Percentiles rank a stretch among this genome's conserved stretches.
phyloP scores from a whole-genome alignment of 2,113 vertebrate species.

The Notarius quadriscutis region DNA sequence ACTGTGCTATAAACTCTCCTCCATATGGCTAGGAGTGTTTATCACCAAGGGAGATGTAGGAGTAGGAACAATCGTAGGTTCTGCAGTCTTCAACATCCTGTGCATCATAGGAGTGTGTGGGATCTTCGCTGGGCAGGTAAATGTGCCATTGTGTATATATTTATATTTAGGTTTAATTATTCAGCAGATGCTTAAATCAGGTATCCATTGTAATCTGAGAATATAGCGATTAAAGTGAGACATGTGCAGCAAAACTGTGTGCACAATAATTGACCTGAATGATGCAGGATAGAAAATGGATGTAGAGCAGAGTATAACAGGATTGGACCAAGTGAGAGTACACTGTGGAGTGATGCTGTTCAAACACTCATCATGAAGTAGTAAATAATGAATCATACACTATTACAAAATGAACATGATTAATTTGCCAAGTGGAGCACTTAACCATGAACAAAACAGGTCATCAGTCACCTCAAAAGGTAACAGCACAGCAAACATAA shows the following conservation, averaged over 20 bases:
- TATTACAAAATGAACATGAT: not conserved
- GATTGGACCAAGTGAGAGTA: not conserved
- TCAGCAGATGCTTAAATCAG: not conserved
- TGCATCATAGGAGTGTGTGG: constrained; percentile 97
- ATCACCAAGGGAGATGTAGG: constrained; percentile 97
- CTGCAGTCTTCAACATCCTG: constrained; percentile 96
- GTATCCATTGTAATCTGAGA: no score
- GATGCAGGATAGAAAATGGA: no score
- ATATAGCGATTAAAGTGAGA: not conserved
- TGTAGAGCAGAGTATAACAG: not conserved
- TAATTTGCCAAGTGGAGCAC: not conserved
- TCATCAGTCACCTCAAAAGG: not conserved
- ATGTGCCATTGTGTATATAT: not conserved
- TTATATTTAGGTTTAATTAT: not conserved
- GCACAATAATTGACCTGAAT: not conserved
- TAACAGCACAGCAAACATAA: not conserved
- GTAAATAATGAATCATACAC: constrained; percentile 14
- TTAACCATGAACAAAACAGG: not conserved
- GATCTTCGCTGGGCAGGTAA: constrained; percentile 91
- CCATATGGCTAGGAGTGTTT: constrained; percentile 85
- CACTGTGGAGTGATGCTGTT: not conserved
- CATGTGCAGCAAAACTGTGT: not conserved
- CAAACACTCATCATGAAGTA: not conserved
- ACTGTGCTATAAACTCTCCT: constrained; percentile 15
- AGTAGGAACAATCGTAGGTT: constrained; percentile 97